Evolutionary conservation across 2,113 vertebrate species (phyloP).

Genomic region (Calidris pugnax): DNA sequence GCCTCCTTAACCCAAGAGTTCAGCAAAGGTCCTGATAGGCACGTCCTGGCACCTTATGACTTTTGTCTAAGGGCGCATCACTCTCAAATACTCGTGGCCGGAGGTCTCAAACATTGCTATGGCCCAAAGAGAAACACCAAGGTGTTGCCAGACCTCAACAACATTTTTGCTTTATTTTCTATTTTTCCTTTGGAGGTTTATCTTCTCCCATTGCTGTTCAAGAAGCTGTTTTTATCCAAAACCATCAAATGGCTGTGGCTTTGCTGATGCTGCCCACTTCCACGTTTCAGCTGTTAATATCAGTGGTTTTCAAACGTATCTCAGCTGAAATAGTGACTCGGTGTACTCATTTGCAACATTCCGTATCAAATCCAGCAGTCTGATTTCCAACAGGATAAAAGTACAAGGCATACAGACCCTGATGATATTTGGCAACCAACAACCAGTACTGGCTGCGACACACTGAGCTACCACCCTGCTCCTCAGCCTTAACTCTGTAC

Average conservation of each 20-base stretch:
- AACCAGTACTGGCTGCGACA: neutral
- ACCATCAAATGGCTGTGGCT: neutral
- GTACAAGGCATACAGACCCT: neutral
- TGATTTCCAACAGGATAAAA: neutral
- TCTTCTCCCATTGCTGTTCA: neutral
- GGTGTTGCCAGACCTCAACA: neutral
- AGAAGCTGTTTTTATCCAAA: neutral
- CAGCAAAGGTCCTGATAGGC: neutral
- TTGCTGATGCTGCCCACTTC: neutral
- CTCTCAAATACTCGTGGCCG: neutral
- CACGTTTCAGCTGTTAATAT: neutral
- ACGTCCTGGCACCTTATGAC: neutral
- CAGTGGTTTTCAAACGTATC: neutral
- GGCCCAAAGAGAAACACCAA: neutral
- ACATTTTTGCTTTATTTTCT: neutral
- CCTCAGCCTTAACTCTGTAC: neutral
- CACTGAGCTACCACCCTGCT: neutral
- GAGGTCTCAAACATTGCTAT: neutral
- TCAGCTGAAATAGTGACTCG: neutral
- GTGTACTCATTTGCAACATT: neutral
- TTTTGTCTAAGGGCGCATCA: neutral
- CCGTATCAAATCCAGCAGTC: neutral
- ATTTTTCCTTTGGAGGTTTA: neutral
- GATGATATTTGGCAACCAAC: neutral
- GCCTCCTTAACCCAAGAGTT: accelerated